Base-by-base conservation (phyloP, 2,797 vertebrate genomes). In the Balearica regulorum region DNA sequence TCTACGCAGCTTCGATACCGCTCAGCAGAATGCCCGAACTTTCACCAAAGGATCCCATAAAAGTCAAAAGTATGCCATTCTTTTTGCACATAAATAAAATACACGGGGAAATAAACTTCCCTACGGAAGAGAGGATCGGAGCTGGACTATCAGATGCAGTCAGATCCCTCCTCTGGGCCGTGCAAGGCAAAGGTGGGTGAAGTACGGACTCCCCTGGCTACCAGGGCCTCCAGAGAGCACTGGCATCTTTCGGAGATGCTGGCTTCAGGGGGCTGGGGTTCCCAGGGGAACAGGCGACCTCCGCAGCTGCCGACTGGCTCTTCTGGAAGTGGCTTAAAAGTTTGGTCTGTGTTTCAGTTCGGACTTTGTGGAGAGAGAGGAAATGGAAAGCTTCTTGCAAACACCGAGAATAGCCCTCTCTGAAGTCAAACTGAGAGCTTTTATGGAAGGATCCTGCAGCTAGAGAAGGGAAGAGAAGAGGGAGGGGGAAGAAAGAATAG, bases 141-240 rank as follows among this genome's bases (percentile, higher is more conserved):
- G 78, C 87, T 79, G 81, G 73, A 85, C 93, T 90, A 68, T 53
- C 62, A 35, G 82, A 82, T 80, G 92, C 87, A 90, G 87, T 84
- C 91, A 94, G 92, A 46, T 66, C 91, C 93, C 84, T 97, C 97
- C 97, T 97, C 97, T 96, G 91, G 96, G 97, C 85, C 95, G 54
- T 21, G 29, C 64, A 75, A 75, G 70, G 77, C 89, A 69, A 79
- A 80, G 60, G 77, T 94, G 83, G 2, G 0, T 4, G 3, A 12
- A 28, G 43, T 1, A 28, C 83, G 60, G 29, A 5, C 66, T 65
- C 13, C 13, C 26, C 41, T 2, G 24, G 95, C 96, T 98, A 99
- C 99, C 99, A 99, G 17, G 98, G 98, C 91, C 98, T 98, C 98
- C 98, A 98, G 90, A 97, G 98, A 54, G 11, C 76, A 55, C 60